Evolutionary conservation across 1,140 invertebrate species (phyloP), one percentile per base, ranked within the genome.

Genomic region (Zaprionus inermis): DNA sequence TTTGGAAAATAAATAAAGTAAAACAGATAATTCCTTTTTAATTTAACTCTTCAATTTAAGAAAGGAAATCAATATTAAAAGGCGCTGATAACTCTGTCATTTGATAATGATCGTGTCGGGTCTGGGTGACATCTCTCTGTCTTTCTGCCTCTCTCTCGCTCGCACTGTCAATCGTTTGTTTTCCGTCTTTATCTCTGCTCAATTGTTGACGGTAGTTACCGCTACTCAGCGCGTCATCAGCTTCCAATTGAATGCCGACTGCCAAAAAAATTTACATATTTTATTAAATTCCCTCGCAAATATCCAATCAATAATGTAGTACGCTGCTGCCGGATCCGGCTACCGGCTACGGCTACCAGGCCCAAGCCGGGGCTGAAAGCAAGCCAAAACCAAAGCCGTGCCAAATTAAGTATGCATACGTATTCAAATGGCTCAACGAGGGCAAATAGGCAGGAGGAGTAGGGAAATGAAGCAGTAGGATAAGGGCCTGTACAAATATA

Each of bases 231-330:
- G 59, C 55, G 38, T 67, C 38, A 65, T 55, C 55, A 52, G 36
- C 63, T 76, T 74, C 44, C 70, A 75, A 82, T 79, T 86, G 70
- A 88, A 72, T 82, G 72, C 70, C 55, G 75, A 72, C 64, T 38
- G 60, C 51, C 72, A 60, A 72, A 71, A 67, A 74, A 84, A 89
- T 88, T 89, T 89, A 72, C 84, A 88, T 88, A 88, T 89, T 89
- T 84, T 88, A 88, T 88, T 89, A 89, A 88, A 88, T 88, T 88
- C 80, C 74, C 84, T 57, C 74, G 89, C 77, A 88, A 88, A 89
- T 88, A 88, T 83, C 84, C 84, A 88, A 88, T 88, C 84, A 88
- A 88, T 88, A 88, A 89, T 89, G 78, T 88, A 88, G 84, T 88
- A 79, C 70, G 70, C 73, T 76, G 72, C 69, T 65, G 72, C 61